Percentiles rank a stretch among this genome's conserved stretches.
These are phyloP conservation scores for Fulica atra DNA, from an alignment of 2,113 vertebrate genomes.

Conservation along the genomic window DNA sequence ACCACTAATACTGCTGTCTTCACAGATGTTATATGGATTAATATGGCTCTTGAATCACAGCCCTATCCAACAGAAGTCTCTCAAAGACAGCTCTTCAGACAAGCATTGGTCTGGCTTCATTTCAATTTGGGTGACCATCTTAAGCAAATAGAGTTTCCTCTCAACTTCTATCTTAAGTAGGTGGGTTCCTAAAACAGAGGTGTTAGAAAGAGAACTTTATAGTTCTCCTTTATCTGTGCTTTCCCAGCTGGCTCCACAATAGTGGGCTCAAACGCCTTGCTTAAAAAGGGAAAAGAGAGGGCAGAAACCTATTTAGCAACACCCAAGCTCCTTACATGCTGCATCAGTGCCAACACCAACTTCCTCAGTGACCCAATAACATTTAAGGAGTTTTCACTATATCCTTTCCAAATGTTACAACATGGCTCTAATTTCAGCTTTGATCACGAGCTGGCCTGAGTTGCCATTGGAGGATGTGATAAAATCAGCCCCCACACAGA, in stretches of 20 bases:
- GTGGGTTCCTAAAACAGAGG: neutral
- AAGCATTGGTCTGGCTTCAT: neutral
- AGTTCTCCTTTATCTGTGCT: neutral
- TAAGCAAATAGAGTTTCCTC: neutral
- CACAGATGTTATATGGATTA: neutral
- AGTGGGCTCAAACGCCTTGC: neutral
- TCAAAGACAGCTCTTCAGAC: neutral
- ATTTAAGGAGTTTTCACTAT: neutral
- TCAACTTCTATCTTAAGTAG: neutral
- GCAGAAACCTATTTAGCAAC: neutral
- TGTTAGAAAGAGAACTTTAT: neutral
- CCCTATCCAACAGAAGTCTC: neutral
- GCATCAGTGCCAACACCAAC: accelerated
- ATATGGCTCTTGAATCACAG: neutral
- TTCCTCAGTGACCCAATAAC: neutral
- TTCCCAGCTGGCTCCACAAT: neutral
- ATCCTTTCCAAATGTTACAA: neutral
- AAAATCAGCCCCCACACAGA: neutral
- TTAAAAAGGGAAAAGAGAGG: neutral
- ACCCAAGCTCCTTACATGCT: neutral
- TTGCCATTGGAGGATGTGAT: neutral
- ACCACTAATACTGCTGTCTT: neutral
- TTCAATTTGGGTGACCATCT: neutral
- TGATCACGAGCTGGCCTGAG: neutral
- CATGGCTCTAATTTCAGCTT: neutral